phyloP scores from a whole-genome alignment of 2,797 vertebrate genomes.

The Gymnodraco acuticeps region DNA sequence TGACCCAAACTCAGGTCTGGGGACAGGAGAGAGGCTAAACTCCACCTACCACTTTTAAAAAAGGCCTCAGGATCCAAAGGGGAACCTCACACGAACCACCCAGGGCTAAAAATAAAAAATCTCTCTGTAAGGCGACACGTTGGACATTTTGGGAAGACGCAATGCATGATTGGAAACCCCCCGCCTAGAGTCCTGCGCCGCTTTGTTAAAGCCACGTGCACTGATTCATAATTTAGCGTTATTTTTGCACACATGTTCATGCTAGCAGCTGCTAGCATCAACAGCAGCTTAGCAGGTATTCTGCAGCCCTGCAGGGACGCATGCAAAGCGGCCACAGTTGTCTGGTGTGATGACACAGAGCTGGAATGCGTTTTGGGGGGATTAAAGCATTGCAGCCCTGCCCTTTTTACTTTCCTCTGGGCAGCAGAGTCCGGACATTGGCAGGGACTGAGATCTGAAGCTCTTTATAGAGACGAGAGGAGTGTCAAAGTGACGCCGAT shows the following conservation, averaged over 20 bases:
- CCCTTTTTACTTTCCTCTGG: slow-evolving; percentile 52
- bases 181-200: background rate
- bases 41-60: slow-evolving; percentile 79
- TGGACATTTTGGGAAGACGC: slow-evolving; percentile 78
- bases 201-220: background rate
- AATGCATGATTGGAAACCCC: slow-evolving; percentile 71
- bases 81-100: slow-evolving; percentile 64
- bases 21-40: slow-evolving; percentile 75
- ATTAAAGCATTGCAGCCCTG: slow-evolving; percentile 59
- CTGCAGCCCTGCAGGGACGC: slow-evolving; percentile 19
- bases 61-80: slow-evolving; percentile 83
- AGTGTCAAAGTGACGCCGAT: slow-evolving; percentile 16
- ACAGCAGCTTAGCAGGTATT: slow-evolving; percentile 26
- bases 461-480: slow-evolving; percentile 47
- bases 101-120: slow-evolving; percentile 82
- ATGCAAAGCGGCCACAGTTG: slow-evolving; percentile 37
- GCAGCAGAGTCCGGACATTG: slow-evolving; percentile 54
- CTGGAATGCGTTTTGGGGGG: slow-evolving; percentile 51
- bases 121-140: slow-evolving; percentile 82
- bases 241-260: slow-evolving; percentile 10
- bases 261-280: slow-evolving; percentile 63
- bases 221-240: slow-evolving; percentile 55
- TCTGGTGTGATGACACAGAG: slow-evolving; percentile 40
- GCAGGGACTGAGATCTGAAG: slow-evolving; percentile 50
- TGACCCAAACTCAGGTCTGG: slow-evolving; percentile 77